Percentiles rank a stretch among this genome's conserved stretches.
Evolutionary conservation across 1,140 invertebrate genomes (phyloP).

Genomic region (Leucophenga varia): DNA sequence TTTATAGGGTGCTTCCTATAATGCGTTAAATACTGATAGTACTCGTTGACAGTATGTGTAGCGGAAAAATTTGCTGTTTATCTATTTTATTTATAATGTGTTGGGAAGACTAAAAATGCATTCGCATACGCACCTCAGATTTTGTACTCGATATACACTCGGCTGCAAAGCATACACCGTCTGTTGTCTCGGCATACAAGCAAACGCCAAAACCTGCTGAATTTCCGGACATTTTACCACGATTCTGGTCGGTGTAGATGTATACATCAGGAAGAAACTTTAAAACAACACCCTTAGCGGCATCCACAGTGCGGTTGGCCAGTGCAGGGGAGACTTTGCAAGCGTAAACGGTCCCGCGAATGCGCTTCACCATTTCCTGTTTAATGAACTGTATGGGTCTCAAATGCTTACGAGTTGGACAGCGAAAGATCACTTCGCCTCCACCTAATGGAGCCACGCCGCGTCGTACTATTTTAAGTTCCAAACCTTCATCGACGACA

Average conservation of each 20-base stretch:
- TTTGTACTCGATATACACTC: constrained; percentile 61
- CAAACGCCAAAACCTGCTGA: constrained; percentile 90
- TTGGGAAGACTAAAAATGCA: too few relatives aligned
- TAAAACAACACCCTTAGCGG: constrained; percentile 86
- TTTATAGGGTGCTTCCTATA: too few relatives aligned
- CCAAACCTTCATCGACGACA: constrained; percentile 83
- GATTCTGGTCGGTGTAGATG: constrained; percentile 88
- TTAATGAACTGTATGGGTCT: constrained; percentile 67
- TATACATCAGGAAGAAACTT: constrained; percentile 95
- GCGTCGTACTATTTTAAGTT: constrained; percentile 81
- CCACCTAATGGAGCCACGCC: constrained; percentile 85
- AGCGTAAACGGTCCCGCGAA: constrained; percentile 73
- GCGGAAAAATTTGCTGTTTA: background rate
- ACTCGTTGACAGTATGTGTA: too few relatives aligned
- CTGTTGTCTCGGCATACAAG: constrained; percentile 89
- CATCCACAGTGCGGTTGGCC: constrained; percentile 88
- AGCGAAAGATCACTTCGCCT: constrained; percentile 86
- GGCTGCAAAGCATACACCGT: constrained; percentile 74
- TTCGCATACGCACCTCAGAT: constrained; percentile 28
- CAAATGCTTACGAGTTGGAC: constrained; percentile 70
- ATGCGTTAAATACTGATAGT: too few relatives aligned
- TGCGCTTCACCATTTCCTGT: constrained; percentile 90
- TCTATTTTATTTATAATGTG: too few relatives aligned
- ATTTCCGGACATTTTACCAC: constrained; percentile 82
- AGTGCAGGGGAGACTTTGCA: constrained; percentile 85